Evolutionary conservation across 2,797 vertebrate species (phyloP).

Genomic region (Pitangus sulphuratus): DNA sequence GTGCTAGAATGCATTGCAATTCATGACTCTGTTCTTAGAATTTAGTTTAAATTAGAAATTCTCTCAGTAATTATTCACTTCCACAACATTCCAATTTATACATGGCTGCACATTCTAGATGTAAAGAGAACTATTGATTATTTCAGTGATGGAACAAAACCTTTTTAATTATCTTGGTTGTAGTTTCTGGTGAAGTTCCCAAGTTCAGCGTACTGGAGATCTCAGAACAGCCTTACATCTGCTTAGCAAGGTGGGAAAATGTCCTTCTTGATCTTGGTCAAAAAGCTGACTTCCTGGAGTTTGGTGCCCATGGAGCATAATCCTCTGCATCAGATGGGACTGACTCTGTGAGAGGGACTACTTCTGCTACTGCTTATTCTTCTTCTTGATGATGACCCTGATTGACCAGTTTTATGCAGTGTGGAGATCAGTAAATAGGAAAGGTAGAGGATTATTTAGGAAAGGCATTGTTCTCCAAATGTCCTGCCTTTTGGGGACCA

Average conservation of each 20-base stretch:
- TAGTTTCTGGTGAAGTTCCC: neutral
- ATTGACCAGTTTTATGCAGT: neutral
- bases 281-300: neutral
- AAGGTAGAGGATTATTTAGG: neutral
- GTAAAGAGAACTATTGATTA: constrained; percentile 4
- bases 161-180: neutral
- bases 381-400: neutral
- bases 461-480: neutral
- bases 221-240: neutral
- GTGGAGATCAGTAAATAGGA: neutral
- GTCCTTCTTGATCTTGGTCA: neutral
- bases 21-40: neutral
- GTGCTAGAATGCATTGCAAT: neutral
- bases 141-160: neutral
- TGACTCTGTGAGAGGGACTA: neutral
- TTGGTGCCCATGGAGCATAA: neutral
- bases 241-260: neutral
- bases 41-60: constrained; percentile 17
- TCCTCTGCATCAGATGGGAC: neutral
- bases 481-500: neutral
- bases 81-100: neutral
- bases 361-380: neutral
- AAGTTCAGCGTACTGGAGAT: neutral
- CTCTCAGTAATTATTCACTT: neutral
- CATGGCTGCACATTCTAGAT: neutral